Evolutionary conservation across 2,888 invertebrate species (phyloP).

Genomic region (Limenitis camilla): DNA sequence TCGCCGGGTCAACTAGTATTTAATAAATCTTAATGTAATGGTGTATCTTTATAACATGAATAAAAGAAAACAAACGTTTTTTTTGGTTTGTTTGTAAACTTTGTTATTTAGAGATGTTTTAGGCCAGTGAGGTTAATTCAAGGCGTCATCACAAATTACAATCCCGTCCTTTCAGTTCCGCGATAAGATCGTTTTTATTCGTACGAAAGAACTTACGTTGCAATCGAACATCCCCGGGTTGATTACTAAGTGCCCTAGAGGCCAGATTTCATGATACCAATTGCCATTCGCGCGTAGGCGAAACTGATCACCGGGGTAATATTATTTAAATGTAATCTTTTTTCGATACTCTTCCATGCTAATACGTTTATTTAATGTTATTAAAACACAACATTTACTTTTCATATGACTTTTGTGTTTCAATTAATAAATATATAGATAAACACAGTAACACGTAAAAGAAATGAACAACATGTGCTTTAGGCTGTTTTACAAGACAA

Average conservation of each 20-base stretch:
- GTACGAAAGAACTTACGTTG: conserved; percentile 60
- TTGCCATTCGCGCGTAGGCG: conserved; percentile 62
- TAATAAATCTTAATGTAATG: too few relatives aligned
- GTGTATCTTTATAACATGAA: too few relatives aligned
- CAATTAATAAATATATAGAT: too few relatives aligned
- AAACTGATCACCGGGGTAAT: conserved; percentile 71
- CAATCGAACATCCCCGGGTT: conserved; percentile 60
- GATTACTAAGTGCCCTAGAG: conserved; percentile 69
- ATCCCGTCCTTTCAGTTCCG: conserved; percentile 59
- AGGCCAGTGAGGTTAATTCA: conserved; percentile 40
- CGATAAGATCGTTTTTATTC: conserved; percentile 69
- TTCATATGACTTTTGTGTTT: too few relatives aligned
- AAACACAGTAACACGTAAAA: too few relatives aligned
- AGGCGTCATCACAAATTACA: conserved; percentile 62
- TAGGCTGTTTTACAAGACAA: too few relatives aligned
- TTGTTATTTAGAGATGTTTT: too few relatives aligned
- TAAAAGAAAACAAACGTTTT: too few relatives aligned
- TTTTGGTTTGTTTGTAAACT: too few relatives aligned
- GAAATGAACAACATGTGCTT: too few relatives aligned
- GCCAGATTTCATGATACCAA: conserved; percentile 65
- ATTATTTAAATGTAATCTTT: conserved; percentile 74
- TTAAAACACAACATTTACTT: conserved; percentile 24
- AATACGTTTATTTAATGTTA: conserved; percentile 30
- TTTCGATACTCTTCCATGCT: conserved; percentile 64
- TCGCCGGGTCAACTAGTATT: too few relatives aligned